Evolutionary conservation across 2,113 vertebrate genomes (phyloP), one percentile per base, ranked within the genome.

Genomic region (Serinus canaria): DNA sequence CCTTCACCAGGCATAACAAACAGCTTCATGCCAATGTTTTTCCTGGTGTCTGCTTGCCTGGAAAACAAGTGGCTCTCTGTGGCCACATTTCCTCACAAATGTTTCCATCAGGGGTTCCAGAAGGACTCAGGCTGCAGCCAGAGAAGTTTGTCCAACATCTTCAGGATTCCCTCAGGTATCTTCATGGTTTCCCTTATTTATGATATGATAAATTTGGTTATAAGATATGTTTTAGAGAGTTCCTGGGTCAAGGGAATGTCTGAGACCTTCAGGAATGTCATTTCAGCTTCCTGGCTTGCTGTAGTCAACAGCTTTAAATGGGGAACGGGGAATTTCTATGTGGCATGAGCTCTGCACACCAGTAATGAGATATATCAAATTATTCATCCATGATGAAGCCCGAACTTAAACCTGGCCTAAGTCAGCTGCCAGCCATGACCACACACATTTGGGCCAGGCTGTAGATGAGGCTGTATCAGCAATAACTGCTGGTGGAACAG

Each of bases 341-440:
- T 37, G 15, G 4, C 0, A 0, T 22, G 12, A 68, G 6, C 4
- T 86, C 17, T 79, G 67, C 11, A 22, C n/a, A 58, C 17, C 7
- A 23, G 2, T 31, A 78, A 70, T 3, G 10, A 44, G n/a, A 89
- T 87, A 58, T 58, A 25, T 4, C 7, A 41, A 41, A 83, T 31
- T 64, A 31, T 55, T 64, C 94, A 7, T 43, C 63, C 15, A 25
- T 14, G 10, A 9, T 5, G 15, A 83, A 15, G 13, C 28, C 19
- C 69, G 49, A 85, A 73, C 56, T 88, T 80, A 44, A 83, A 73
- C 15, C 37, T 80, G 24, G 5, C 30, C 30, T 64, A 33, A 52
- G 0, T 23, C 33, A 44, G 16, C 14, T 74, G 16, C 37, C 43
- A 69, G 6, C 10, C 44, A 60, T 7, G 66, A 72, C 39, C 27